Evolutionary conservation across 1,140 invertebrate genomes (phyloP), one percentile per base, ranked within the genome.

Genomic region (Meloidogyne hapla): DNA sequence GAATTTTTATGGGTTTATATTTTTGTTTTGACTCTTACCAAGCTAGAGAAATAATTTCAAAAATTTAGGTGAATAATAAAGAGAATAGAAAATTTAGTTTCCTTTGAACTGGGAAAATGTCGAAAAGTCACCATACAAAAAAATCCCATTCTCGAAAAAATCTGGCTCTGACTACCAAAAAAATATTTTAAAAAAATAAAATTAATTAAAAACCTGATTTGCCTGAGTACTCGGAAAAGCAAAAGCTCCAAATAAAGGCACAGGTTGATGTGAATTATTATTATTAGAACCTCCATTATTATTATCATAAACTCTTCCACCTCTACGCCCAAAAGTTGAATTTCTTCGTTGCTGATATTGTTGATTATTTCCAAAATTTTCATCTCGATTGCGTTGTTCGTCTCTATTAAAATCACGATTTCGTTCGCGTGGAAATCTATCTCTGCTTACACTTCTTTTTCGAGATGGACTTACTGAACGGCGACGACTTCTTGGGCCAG

Each of bases 161-260:
- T n/a, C n/a, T n/a, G n/a, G n/a, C n/a, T n/a, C n/a, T n/a, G n/a
- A n/a, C n/a, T n/a, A n/a, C n/a, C n/a, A n/a, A n/a, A 42, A 42
- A 42, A 12, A 12, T 12, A 10, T 42, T 42, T 42, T 15, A 10
- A 42, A 42, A 12, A 9, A n/a, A 15, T 18, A 45, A 26, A 21
- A 21, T 67, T 25, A 26, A 67, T 68, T 33, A 71, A 71, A 25
- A n/a, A 72, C 70, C 40, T 56, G 61, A 28, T 56, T 72, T 12
- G 45, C 45, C 13, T 72, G 70, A 13, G 40, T 72, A 13, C 56
- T 63, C n/a, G 70, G 70, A 64, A 72, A 72, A 3, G 70, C 61
- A 72, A 72, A 72, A n/a, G 70, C 70, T 26, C 70, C 70, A 28
- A 72, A 72, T 38, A 28, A 38, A 21, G 68, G 42, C 15, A 56